Evolutionary conservation across 1,140 invertebrate species (phyloP), one percentile per base, ranked within the genome.

Genomic region (Drosophila guanche): DNA sequence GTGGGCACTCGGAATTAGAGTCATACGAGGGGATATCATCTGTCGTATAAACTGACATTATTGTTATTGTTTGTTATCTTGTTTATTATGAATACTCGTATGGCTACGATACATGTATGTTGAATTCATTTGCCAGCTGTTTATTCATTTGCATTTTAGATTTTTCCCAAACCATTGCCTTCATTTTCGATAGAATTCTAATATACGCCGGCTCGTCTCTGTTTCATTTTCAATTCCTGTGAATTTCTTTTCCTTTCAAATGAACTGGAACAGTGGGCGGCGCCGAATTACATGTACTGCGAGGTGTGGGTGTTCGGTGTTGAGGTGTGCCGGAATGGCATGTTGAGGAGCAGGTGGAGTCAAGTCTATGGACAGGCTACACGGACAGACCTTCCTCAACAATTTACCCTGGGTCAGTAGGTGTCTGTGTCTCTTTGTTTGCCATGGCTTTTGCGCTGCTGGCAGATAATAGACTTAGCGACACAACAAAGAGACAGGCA

Each of bases 1-100:
- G 33, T 37, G 33, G n/a, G 14, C 20, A 54, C 37, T 61, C 43
- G 23, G 37, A 68, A 73, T 60, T 59, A 68, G 46, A 54, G 33
- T 71, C 40, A 33, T 23, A 16, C 8, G 4, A 27, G n/a, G 4
- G 52, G 20, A 60, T 61, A 71, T 53, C 47, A 60, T 71, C 8
- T 33, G 10, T 25, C 10, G 6, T 70, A 54, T 72, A 66, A 67
- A 68, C 52, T 73, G 53, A 60, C 73, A 83, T 81, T 81, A 83
- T 65, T 77, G 73, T 83, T 81, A 66, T 68, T 77, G 58, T 72
- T 68, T 77, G 58, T 72, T 77, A 77, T 81, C 73, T 77, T 81
- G 78, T 81, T 81, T 81, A 73, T 73, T 57, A 73, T 52, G 58
- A 68, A 68, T 69, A 72, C 72, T 3, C 16, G 16, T 20, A 8